A percentile compares a stretch with the other conserved stretches of the same genome.
Evolutionary conservation across 2,113 vertebrate genomes (phyloP).

Genomic region (Siniperca knerii): DNA sequence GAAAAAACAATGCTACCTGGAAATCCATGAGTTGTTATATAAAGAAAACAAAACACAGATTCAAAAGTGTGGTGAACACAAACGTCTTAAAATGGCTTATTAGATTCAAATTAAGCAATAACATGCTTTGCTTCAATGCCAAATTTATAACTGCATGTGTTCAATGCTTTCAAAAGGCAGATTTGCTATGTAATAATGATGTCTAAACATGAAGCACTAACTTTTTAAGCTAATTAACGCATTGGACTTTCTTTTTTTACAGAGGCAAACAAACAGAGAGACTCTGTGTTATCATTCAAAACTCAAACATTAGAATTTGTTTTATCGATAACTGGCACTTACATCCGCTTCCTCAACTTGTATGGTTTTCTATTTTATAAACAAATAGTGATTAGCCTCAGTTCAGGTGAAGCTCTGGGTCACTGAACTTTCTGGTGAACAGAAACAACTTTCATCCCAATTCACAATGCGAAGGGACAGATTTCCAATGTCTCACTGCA

Average conservation of each 20-base stretch:
- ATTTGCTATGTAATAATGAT: neutral
- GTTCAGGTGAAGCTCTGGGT: slow-evolving; percentile 6
- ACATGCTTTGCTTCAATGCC: neutral
- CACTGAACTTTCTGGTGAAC: slow-evolving; percentile 28
- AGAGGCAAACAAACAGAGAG: neutral
- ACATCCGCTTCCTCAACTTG: neutral
- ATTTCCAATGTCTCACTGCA: slow-evolving; percentile 18
- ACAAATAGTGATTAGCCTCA: neutral
- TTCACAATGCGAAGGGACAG: neutral
- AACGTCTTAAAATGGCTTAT: neutral
- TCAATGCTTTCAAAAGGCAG: neutral
- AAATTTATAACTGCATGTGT: neutral
- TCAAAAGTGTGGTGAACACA: neutral
- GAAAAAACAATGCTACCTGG: neutral
- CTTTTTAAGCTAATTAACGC: neutral
- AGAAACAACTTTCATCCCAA: slow-evolving; percentile 3
- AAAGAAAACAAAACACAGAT: neutral
- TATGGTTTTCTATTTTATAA: neutral
- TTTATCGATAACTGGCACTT: neutral
- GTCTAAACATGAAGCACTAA: slow-evolving; percentile 1
- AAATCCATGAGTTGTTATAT: neutral
- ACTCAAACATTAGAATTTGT: neutral
- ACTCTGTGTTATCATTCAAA: neutral
- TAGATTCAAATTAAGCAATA: neutral
- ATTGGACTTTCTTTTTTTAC: neutral